phyloP scores from a whole-genome alignment of 2,113 vertebrate genomes.

The Centrocercus urophasianus region DNA sequence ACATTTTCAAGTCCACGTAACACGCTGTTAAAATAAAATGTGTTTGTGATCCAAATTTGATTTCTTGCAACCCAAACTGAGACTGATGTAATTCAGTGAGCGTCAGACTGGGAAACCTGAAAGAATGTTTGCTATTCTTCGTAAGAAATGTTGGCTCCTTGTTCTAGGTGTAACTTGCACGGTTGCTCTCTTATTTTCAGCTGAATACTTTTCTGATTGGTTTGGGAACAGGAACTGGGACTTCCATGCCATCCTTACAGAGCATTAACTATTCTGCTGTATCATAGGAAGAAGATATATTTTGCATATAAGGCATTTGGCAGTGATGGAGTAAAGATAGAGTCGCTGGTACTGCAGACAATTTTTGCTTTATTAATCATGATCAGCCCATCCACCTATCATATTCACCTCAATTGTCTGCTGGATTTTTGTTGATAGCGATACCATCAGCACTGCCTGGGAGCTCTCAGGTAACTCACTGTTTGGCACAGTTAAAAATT shows the following conservation, averaged over 20 bases:
- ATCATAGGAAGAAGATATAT: neutral
- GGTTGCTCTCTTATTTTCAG: neutral
- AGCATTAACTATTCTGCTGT: neutral
- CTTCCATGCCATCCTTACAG: neutral
- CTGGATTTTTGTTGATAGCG: neutral
- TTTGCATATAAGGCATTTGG: neutral
- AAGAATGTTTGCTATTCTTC: neutral
- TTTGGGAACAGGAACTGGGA: neutral
- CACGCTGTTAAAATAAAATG: accelerated
- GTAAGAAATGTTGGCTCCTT: neutral
- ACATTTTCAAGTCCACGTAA: neutral
- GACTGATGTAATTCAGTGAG: neutral
- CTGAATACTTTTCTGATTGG: neutral
- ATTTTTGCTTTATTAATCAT: neutral
- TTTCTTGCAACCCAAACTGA: neutral
- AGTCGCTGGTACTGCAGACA: neutral
- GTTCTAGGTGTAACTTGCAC: neutral
- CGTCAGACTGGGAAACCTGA: neutral
- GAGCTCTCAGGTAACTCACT: slow-evolving; percentile 26
- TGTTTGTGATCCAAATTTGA: neutral
- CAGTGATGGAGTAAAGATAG: neutral
- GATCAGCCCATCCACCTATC: neutral
- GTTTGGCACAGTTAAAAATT: slow-evolving; percentile 1
- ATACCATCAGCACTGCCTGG: neutral
- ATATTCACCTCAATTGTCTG: neutral